A percentile compares a stretch with the other conserved stretches of the same genome.
Conservation (phyloP, 2,888 invertebrate genomes). For the Acronicta alni region DNA sequence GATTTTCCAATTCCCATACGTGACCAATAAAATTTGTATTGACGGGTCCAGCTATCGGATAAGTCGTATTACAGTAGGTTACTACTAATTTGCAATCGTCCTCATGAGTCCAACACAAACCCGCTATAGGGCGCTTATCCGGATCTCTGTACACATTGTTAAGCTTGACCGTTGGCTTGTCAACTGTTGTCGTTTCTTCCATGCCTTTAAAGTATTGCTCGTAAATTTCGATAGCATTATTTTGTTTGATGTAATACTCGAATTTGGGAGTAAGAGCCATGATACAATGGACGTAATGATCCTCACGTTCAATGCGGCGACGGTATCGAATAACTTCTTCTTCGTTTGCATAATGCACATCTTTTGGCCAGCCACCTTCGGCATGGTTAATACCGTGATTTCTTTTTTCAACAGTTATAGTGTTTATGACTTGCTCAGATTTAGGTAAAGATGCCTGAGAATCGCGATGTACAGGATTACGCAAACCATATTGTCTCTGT, state of each 20-base stretch:
- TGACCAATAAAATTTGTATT: constrained; percentile 87
- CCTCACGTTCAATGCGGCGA: constrained; percentile 94
- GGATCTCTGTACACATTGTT: constrained; percentile 91
- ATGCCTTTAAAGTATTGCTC: constrained; percentile 91
- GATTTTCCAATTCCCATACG: constrained; percentile 90
- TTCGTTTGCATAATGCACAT: constrained; percentile 89
- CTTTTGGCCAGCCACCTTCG: constrained; percentile 96
- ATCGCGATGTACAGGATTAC: constrained; percentile 82
- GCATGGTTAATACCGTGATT: constrained; percentile 90
- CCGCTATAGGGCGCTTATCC: constrained; percentile 79
- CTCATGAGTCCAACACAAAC: constrained; percentile 92
- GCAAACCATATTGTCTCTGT: constrained; percentile 74
- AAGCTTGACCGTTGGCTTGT: constrained; percentile 85
- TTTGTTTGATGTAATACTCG: constrained; percentile 91
- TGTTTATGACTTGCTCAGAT: constrained; percentile 87
- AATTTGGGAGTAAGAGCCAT: constrained; percentile 85
- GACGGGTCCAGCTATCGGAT: constrained; percentile 50
- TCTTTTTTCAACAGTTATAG: constrained; percentile 84
- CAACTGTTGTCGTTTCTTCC: constrained; percentile 78
- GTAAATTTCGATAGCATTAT: constrained; percentile 93
- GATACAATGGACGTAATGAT: constrained; percentile 91
- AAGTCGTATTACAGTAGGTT: constrained; percentile 86
- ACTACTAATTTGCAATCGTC: constrained; percentile 90
- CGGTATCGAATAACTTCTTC: constrained; percentile 92
- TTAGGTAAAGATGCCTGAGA: constrained; percentile 72